These are phyloP conservation scores for Rhyacichthys aspro DNA, from an alignment of 2,797 vertebrate species.

Conservation along the genomic window DNA sequence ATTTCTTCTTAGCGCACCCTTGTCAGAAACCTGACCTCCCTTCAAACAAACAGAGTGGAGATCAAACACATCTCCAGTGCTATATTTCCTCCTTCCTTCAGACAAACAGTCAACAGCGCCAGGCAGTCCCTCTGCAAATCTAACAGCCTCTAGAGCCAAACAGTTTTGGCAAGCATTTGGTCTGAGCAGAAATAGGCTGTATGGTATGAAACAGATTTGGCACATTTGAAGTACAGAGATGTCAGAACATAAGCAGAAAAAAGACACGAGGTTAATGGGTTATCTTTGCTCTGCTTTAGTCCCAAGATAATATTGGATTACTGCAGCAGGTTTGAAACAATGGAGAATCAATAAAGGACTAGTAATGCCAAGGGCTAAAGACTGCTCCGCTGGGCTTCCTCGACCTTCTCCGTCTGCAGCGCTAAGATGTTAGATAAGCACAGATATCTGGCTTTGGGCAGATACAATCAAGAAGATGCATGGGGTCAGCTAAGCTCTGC, in stretches of 20 bases:
- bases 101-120: constrained; percentile 46
- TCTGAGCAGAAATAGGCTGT: constrained; percentile 34
- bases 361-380: constrained; percentile 39
- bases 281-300: constrained; percentile 49
- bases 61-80: constrained; percentile 60
- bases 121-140: constrained; percentile 40
- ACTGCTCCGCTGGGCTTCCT: constrained; percentile 34
- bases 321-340: constrained; percentile 63
- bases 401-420: constrained; percentile 52
- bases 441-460: constrained; percentile 54
- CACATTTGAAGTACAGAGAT: constrained; percentile 37
- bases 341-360: constrained; percentile 66
- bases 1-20: constrained; percentile 23
- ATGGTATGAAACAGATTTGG: constrained; percentile 46
- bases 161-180: constrained; percentile 36
- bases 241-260: constrained; percentile 11
- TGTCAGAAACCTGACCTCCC: constrained; percentile 53
- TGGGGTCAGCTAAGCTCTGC: constrained; percentile 45
- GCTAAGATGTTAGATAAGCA: constrained; percentile 50
- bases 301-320: constrained; percentile 65
- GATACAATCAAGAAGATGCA: constrained; percentile 56
- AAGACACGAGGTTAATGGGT: constrained; percentile 24
- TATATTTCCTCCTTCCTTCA: constrained; percentile 21
- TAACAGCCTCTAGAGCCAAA: constrained; percentile 45
- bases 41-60: constrained; percentile 62